phyloP scores from a whole-genome alignment of 2,888 invertebrate species.

The Tenthredo scrophulariae region DNA sequence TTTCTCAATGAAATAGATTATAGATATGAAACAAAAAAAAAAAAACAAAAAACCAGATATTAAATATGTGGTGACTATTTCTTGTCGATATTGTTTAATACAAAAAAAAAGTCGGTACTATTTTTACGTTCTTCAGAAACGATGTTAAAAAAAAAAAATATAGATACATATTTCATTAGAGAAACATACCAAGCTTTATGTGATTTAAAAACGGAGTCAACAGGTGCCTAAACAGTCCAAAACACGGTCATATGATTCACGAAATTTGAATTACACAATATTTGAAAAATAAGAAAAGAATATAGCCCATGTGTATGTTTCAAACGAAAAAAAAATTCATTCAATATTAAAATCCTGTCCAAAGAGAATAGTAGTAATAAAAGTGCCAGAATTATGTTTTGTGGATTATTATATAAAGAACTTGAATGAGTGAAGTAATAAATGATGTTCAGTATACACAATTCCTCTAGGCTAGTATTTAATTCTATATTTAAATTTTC shows the following conservation, averaged over 20 bases:
- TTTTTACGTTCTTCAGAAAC: not conserved
- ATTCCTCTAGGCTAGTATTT: not conserved
- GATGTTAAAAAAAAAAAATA: not conserved
- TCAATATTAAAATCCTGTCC: not conserved
- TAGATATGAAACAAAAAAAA: not conserved
- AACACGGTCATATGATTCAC: not conserved
- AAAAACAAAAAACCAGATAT: not conserved
- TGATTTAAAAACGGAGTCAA: slow-evolving; percentile 22
- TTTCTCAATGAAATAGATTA: not conserved
- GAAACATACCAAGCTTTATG: not conserved
- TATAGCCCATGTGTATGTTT: not conserved
- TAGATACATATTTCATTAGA: not conserved
- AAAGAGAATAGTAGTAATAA: not conserved
- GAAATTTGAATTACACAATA: not conserved
- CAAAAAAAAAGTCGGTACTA: not conserved
- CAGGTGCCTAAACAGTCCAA: slow-evolving; percentile 8
- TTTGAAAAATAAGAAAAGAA: not conserved
- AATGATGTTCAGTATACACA: not conserved
- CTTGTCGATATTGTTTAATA: not conserved
- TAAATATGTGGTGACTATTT: not conserved
- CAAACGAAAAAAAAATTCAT: not conserved
- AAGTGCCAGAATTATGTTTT: not conserved
- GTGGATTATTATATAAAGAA: not conserved
- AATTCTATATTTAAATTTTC: not conserved
- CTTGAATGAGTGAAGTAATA: not conserved